Percentiles rank a stretch among this genome's conserved stretches.
These are phyloP conservation scores for Eutolmus rufibarbis DNA, from an alignment of 2,888 invertebrate genomes.

Conservation along the genomic window DNA sequence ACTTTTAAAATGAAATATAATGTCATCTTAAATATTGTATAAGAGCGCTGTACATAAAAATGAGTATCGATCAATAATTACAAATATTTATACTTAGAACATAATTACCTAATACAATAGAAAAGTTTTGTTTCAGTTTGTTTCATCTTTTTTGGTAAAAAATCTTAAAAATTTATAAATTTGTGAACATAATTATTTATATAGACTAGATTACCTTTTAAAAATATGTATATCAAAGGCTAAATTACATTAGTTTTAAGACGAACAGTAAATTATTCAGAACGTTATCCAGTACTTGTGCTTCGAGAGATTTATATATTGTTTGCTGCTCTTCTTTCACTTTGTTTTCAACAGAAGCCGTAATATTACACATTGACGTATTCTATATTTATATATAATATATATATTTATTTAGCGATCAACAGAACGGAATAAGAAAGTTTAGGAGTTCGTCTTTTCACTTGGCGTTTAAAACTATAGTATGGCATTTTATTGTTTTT, in stretches of 20 bases:
- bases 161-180: conserved; percentile 36
- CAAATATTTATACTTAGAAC: conserved; percentile 38
- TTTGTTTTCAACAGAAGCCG: conserved; percentile 20
- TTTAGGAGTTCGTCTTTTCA: conserved; percentile 41
- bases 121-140: conserved; percentile 19
- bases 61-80: conserved; percentile 39
- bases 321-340: conserved; percentile 5
- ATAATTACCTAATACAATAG: conserved; percentile 33
- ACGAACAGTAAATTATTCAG: conserved; percentile 30
- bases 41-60: conserved; percentile 41
- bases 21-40: conserved; percentile 40
- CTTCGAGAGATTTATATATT: conserved; percentile 20
- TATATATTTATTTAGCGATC: not conserved
- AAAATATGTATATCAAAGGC: conserved; percentile 47
- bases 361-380: conserved; percentile 29
- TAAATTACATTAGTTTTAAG: conserved; percentile 42
- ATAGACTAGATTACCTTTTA: conserved; percentile 47
- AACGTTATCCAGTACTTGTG: conserved; percentile 23
- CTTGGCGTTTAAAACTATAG: conserved; percentile 31
- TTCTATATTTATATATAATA: not conserved
- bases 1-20: conserved; percentile 38
- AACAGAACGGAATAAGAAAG: not conserved
- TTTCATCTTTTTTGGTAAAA: conserved; percentile 37
- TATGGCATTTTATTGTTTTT: conserved; percentile 41
- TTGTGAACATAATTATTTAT: conserved; percentile 43